phyloP scores from a whole-genome alignment of 2,113 vertebrate species.

The Excalfactoria chinensis region DNA sequence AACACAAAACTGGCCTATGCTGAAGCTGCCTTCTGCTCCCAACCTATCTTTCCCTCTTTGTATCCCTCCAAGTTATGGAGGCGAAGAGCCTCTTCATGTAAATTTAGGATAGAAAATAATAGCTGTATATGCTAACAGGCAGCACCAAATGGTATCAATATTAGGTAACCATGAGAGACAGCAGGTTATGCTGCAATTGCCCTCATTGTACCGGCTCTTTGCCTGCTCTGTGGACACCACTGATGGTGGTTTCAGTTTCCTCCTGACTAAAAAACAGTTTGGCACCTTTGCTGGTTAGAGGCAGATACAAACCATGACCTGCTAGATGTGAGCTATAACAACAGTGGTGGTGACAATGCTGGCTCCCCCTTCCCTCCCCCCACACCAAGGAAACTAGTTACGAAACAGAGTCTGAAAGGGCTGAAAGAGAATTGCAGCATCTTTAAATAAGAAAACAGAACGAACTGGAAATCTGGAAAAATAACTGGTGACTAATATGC shows the following conservation, averaged over 20 bases:
- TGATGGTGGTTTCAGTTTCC: neutral
- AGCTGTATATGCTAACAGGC: neutral
- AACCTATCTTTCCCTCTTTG: neutral
- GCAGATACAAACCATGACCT: neutral
- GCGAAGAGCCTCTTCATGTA: neutral
- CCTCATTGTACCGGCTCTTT: neutral
- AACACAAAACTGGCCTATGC: neutral
- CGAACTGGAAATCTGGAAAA: conserved; percentile 53
- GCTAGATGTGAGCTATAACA: neutral
- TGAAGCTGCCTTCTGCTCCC: neutral
- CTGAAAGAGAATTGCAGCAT: conserved; percentile 24
- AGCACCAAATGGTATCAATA: neutral
- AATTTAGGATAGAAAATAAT: neutral
- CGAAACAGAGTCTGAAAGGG: conserved; percentile 13
- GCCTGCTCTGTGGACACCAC: accelerated
- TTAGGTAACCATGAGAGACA: neutral
- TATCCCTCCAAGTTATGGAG: accelerated
- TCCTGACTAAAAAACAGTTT: neutral
- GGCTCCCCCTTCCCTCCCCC: no score
- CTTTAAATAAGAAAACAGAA: conserved; percentile 38
- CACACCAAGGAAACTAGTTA: neutral
- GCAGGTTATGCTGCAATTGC: neutral
- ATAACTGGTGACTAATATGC: conserved; percentile 66
- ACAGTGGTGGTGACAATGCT: neutral
- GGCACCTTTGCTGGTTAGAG: neutral